Evolutionary conservation across 1,140 invertebrate species (phyloP), one percentile per base, ranked within the genome.

Genomic region (Pseudoatta argentina): DNA sequence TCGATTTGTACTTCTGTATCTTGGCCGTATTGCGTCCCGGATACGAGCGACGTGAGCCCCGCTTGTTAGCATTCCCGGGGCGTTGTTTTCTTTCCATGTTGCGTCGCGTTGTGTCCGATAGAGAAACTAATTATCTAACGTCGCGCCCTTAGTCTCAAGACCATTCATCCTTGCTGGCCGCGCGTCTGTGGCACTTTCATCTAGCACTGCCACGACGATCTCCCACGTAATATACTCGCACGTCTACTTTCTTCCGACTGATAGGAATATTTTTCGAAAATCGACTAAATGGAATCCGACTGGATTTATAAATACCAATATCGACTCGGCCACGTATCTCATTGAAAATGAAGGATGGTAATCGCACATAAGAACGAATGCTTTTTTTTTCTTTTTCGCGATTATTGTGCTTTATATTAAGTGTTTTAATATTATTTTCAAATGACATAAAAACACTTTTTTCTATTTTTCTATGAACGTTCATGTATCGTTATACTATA

Each of bases 71-170:
- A 91, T 90, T 91, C 89, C 57, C 24, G 39, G 8, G 21, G 48
- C 51, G 83, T 88, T 86, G 82, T 86, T 86, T 91, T 83, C 71
- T 86, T 91, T 87, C 24, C 64, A 48, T 86, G 63, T 81, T 77
- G 57, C 24, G 59, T 81, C 86, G 86, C 78, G 44, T 63, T 75
- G 85, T 87, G 92, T 92, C 89, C 89, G 87, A 92, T 93, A 88
- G 90, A 88, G 89, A 93, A 93, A 93, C 91, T 93, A 93, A 93
- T 93, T 93, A 93, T 91, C 92, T 87, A 85, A 87, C 87, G 90
- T 87, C 91, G 72, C 81, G 39, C 76, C 89, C 87, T 91, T 81
- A 76, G 86, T 85, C 82, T 57, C 67, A 16, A n/a, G 69, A 86
- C 75, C 88, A 91, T 91, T 81, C 75, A 91, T 92, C 81, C 71